phyloP scores from a whole-genome alignment of 2,113 vertebrate genomes.

The Morone chrysops region DNA sequence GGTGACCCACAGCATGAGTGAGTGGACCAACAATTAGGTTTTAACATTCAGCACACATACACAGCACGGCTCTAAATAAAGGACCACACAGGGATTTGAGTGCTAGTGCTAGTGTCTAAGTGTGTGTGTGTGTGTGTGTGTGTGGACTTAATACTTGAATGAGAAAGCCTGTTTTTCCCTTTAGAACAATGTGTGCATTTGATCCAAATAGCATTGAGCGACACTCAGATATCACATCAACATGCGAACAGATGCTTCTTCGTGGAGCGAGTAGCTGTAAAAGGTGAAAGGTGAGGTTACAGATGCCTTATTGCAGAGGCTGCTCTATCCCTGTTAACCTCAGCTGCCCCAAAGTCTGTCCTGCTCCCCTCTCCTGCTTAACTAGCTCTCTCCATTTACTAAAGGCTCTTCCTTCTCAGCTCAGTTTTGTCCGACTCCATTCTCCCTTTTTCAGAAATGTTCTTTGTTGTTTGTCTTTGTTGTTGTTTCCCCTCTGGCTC shows the following conservation, averaged over 20 bases:
- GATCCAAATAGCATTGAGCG: not conserved
- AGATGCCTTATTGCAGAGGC: constrained; percentile 2
- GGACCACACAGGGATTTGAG: not conserved
- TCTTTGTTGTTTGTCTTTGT: constrained; percentile 47
- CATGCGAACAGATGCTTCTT: not conserved
- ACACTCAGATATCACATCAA: not conserved
- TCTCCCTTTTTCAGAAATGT: constrained; percentile 7
- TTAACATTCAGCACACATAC: constrained; percentile 10
- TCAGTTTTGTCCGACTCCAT: constrained; percentile 16
- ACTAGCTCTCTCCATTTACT: not conserved
- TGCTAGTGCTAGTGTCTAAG: not conserved
- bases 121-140: not conserved
- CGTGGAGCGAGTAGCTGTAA: not conserved
- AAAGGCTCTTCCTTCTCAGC: constrained; percentile 1
- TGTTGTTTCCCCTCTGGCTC: constrained; percentile 22
- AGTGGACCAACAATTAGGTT: constrained; percentile 1
- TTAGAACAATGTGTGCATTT: not conserved
- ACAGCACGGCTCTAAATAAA: not conserved
- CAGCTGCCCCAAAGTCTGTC: not conserved
- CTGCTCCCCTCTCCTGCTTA: not conserved
- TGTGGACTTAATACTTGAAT: not conserved
- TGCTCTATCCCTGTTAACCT: constrained; percentile 14
- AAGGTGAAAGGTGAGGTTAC: constrained; percentile 31
- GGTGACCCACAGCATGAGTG: not conserved
- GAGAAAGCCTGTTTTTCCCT: not conserved